Percentiles rank a stretch among this genome's conserved stretches.
Evolutionary conservation across 2,113 vertebrate genomes (phyloP).

Genomic region (Zosterops lateralis): DNA sequence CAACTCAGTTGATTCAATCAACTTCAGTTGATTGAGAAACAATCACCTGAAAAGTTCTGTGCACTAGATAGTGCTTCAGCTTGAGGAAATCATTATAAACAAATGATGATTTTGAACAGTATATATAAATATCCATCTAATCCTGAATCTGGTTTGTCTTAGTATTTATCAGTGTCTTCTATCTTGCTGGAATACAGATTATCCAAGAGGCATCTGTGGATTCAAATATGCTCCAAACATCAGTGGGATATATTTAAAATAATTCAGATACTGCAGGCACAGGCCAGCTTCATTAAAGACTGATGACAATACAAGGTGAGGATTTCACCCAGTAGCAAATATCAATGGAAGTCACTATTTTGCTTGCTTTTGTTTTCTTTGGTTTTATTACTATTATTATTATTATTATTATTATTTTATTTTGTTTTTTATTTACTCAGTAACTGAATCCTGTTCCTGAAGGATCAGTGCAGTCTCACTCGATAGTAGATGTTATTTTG

Average conservation of each 20-base stretch:
- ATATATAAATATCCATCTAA: background rate
- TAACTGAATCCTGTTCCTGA: background rate
- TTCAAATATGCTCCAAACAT: accelerated
- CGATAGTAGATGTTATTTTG: background rate
- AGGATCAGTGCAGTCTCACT: background rate
- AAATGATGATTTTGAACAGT: background rate
- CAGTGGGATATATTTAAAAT: background rate
- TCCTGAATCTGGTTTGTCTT: background rate
- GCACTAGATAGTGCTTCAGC: background rate
- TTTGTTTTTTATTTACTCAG: too few relatives aligned
- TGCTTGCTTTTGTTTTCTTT: background rate
- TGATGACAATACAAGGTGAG: background rate
- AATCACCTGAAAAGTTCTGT: background rate
- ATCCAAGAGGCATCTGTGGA: background rate
- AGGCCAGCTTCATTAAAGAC: background rate
- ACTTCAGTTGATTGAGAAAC: background rate
- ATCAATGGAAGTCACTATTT: background rate
- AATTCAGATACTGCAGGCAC: background rate
- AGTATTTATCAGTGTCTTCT: background rate
- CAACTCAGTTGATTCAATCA: too few relatives aligned
- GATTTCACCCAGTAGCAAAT: background rate
- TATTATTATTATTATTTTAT: background rate
- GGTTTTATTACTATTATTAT: background rate
- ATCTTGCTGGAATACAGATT: background rate
- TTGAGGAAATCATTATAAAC: background rate